Conservation (phyloP, 1,140 invertebrate species). For the Platyscapa corneri region DNA sequence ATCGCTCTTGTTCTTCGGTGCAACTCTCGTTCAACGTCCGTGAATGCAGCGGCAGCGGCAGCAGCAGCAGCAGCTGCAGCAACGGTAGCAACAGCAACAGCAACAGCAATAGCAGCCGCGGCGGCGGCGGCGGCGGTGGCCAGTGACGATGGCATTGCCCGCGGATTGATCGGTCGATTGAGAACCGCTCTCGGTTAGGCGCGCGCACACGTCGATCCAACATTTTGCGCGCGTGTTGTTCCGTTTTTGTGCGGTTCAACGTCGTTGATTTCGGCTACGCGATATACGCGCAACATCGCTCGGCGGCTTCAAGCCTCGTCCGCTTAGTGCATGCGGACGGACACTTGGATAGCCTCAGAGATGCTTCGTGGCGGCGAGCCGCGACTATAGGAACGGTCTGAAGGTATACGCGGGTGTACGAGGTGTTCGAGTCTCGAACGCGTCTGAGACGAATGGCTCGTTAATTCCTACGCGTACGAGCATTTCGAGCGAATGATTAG, state of each 20-base stretch:
- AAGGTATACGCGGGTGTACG: neutral
- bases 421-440: too few relatives aligned
- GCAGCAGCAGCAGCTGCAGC: neutral
- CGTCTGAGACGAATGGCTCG: too few relatives aligned
- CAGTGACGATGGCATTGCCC: neutral
- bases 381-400: neutral
- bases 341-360: neutral
- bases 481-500: too few relatives aligned
- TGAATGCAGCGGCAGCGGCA: neutral
- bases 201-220: neutral
- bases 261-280: too few relatives aligned
- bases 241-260: too few relatives aligned
- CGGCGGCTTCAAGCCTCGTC: too few relatives aligned
- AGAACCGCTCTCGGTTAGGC: conserved; percentile 11
- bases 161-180: neutral
- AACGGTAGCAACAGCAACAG: neutral
- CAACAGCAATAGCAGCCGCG: too few relatives aligned
- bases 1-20: neutral
- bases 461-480: too few relatives aligned
- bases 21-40: neutral
- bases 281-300: too few relatives aligned
- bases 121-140: neutral
- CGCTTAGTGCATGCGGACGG: too few relatives aligned
- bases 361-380: too few relatives aligned
- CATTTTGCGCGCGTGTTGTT: neutral